Conservation (phyloP, 2,888 invertebrate genomes). For the Platycnemis pennipes region DNA sequence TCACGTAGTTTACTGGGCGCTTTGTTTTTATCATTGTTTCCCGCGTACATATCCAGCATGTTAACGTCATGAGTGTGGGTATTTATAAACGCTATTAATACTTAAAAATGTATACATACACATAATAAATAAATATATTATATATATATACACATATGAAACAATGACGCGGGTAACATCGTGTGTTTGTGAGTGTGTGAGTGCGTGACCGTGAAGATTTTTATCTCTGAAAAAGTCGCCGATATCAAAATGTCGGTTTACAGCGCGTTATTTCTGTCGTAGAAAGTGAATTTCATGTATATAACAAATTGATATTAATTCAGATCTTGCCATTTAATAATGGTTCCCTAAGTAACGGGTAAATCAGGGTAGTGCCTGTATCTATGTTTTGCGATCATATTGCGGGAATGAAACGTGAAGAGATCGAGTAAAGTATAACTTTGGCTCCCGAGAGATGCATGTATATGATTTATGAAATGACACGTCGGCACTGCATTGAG, state of each 20-base stretch:
- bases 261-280: conserved; percentile 62
- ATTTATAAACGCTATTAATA: conserved; percentile 62
- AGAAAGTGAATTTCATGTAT: conserved; percentile 66
- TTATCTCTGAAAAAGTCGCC: conserved; percentile 59
- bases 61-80: conserved; percentile 59
- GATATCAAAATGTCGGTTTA: conserved; percentile 59
- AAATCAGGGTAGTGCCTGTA: conserved; percentile 67
- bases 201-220: conserved; percentile 53
- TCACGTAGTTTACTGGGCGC: conserved; percentile 35
- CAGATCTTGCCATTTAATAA: conserved; percentile 61
- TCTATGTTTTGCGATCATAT: conserved; percentile 46
- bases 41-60: conserved; percentile 64
- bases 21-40: conserved; percentile 48
- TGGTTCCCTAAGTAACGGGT: conserved; percentile 66
- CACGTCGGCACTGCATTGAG: conserved; percentile 49
- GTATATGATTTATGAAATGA: conserved; percentile 15
- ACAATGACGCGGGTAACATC: conserved; percentile 65
- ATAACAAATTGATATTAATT: conserved; percentile 67
- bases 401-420: conserved; percentile 43
- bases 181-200: conserved; percentile 47
- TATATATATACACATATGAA: conserved; percentile 34
- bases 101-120: conserved; percentile 44
- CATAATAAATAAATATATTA: conserved; percentile 38
- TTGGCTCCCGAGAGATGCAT: conserved; percentile 41
- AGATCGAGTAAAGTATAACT: conserved; percentile 30